These are phyloP conservation scores for Argopecten irradians DNA, from an alignment of 1,140 invertebrate species.

Conservation along the genomic window DNA sequence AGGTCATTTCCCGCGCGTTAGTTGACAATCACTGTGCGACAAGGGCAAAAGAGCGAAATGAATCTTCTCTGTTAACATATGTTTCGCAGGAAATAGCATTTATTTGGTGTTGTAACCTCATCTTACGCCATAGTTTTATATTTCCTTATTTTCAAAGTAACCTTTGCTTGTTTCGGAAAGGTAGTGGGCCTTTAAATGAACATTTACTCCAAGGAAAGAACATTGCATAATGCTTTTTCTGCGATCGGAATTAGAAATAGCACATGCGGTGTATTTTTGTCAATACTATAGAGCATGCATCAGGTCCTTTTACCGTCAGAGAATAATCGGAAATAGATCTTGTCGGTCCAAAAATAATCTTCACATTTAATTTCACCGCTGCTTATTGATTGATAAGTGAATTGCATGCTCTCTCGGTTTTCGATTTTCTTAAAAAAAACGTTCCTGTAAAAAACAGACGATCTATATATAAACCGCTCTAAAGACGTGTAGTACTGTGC, in stretches of 20 bases:
- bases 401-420: background rate
- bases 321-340: background rate
- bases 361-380: background rate
- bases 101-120: too few species aligned
- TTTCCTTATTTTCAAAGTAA: background rate
- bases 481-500: background rate
- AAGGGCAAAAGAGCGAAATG: too few species aligned
- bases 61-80: too few species aligned
- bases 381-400: background rate
- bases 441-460: background rate
- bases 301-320: background rate
- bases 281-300: background rate
- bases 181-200: background rate
- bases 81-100: too few species aligned
- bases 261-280: background rate
- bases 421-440: background rate
- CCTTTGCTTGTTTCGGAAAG: background rate
- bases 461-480: conserved; percentile 9
- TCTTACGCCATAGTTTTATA: too few species aligned
- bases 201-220: background rate
- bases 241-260: background rate
- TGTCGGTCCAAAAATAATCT: background rate
- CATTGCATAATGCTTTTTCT: background rate
- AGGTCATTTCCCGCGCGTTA: too few species aligned
- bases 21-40: too few species aligned